Evolutionary conservation across 2,888 invertebrate genomes (phyloP).

Genomic region (Melipona beecheii): DNA sequence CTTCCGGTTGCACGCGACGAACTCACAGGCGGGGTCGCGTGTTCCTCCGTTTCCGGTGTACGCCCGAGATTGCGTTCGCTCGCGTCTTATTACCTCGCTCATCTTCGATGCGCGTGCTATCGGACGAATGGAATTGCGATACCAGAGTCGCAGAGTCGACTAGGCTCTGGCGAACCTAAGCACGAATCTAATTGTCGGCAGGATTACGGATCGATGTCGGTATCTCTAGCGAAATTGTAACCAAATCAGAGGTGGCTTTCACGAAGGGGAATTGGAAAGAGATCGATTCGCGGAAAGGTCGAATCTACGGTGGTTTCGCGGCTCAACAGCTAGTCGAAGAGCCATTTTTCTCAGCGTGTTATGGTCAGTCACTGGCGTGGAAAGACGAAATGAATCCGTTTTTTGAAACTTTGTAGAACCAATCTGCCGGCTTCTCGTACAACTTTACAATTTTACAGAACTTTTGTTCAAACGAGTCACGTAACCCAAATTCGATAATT

Average conservation of each 20-base stretch:
- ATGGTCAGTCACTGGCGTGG: neutral
- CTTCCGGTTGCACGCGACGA: constrained; percentile 20
- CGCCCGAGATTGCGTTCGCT: constrained; percentile 68
- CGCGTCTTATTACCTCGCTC: constrained; percentile 71
- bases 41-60: constrained; percentile 21
- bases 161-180: constrained; percentile 33
- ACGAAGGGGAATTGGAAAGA: constrained; percentile 48
- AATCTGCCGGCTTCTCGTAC: too few relatives aligned
- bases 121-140: constrained; percentile 66
- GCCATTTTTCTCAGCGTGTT: neutral
- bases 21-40: constrained; percentile 13
- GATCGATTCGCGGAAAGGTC: constrained; percentile 7
- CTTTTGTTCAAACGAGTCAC: too few relatives aligned
- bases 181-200: constrained; percentile 65
- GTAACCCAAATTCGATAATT: too few relatives aligned
- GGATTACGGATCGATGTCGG: constrained; percentile 61
- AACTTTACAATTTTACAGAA: too few relatives aligned
- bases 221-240: constrained; percentile 60
- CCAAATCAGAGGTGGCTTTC: constrained; percentile 58
- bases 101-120: constrained; percentile 66
- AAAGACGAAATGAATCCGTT: too few relatives aligned
- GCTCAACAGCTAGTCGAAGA: neutral
- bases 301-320: constrained; percentile 2
- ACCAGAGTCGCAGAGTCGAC: constrained; percentile 39
- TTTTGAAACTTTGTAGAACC: too few relatives aligned